Base-by-base conservation (phyloP, 2,888 invertebrate species). In the Drosophila birchii region DNA sequence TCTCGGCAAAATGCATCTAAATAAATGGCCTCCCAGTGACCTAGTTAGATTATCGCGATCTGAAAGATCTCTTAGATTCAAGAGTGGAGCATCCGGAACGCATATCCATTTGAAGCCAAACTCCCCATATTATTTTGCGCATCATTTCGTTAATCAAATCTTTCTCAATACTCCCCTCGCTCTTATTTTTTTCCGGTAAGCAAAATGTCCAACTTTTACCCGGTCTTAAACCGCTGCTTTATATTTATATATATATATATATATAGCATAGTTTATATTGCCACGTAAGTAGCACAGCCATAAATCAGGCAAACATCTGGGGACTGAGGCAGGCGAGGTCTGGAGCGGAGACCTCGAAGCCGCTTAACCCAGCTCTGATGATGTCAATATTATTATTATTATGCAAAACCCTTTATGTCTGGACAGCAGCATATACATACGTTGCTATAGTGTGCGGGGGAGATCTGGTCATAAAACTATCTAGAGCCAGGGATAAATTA, bases 281-380 rank as follows among this genome's bases (percentile, higher is more conserved):
- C 69, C 80, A 73, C 80, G 83, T 84, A 84, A 88, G 83, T 84
- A 78, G 88, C 88, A 88, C 86, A 53, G 56, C 56, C 83, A 78
- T 88, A 88, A 84, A 62, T 83, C 86, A 86, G 86, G 67, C 68
- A 64, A 72, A 23, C 77, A 81, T 72, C 66, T 78, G 72, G 36
- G 32, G 49, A 53, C 55, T 47, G 20, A 14, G 51, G 67, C 29
- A 36, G 8, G 14, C 23, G 34, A 18, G 45, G 62, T 23, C 62
- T 23, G 63, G 26, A 44, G 43, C 29, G 47, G 12, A 6, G 32
- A 34, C 44, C 43, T 8, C 26, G 45, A 45, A 45, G 56, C 41
- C 57, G 23, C 43, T 16, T 29, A 45, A 45, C 59, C 45, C 60
- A 11, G 53, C 66, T 80, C 55, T 59, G 71, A 81, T 81, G 79